Evolutionary conservation across 2,888 invertebrate genomes (phyloP).

Genomic region (Lumbricus terrestris): DNA sequence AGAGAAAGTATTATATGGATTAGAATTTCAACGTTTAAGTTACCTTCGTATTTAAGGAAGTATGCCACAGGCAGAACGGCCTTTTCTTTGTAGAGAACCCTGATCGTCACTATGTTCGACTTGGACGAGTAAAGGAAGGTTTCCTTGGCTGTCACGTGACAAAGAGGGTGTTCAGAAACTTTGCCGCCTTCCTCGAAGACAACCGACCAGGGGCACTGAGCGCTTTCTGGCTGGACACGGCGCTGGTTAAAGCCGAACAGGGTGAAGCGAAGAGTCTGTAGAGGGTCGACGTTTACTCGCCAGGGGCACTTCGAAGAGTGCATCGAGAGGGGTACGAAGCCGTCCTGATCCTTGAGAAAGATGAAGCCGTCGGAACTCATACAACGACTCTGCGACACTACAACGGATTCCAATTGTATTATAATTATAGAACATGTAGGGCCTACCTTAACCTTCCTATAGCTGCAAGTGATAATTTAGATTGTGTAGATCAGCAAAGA

Average conservation of each 20-base stretch:
- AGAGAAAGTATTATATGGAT: not conserved
- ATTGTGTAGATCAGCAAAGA: not conserved
- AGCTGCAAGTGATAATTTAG: not conserved
- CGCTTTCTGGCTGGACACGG: not conserved
- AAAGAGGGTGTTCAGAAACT: constrained; percentile 8
- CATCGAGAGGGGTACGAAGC: not conserved
- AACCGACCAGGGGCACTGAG: constrained; percentile 22
- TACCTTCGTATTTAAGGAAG: constrained; percentile 26
- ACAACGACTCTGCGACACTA: constrained; percentile 4
- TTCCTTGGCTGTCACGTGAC: constrained; percentile 17
- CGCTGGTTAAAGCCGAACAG: not conserved
- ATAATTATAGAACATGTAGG: too few species aligned
- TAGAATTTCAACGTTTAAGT: not conserved
- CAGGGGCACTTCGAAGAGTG: constrained; percentile 13
- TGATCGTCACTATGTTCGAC: constrained; percentile 13
- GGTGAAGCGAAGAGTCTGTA: not conserved
- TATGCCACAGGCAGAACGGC: constrained; percentile 3
- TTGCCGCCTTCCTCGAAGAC: constrained; percentile 18
- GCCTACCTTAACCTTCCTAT: not conserved
- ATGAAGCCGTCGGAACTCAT: not conserved
- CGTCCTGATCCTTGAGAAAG: constrained; percentile 14
- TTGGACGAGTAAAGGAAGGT: constrained; percentile 20
- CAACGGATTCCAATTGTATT: not conserved
- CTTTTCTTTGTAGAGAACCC: not conserved
- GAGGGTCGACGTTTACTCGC: constrained; percentile 12